These are phyloP conservation scores for Alethe diademata DNA, from an alignment of 2,113 vertebrate genomes.

Conservation along the genomic window DNA sequence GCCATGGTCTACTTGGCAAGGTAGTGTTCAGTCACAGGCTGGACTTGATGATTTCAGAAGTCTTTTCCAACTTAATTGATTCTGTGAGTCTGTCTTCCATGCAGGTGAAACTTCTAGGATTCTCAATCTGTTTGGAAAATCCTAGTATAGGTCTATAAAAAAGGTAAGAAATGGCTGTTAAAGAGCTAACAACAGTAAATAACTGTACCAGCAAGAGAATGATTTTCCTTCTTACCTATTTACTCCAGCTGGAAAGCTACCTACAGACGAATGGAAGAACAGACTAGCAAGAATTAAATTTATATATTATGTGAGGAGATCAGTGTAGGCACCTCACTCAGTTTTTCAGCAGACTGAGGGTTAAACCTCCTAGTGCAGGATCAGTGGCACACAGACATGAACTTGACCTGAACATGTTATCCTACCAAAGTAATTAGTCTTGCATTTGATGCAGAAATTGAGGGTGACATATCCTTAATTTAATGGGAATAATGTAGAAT, in stretches of 20 bases:
- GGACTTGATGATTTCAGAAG: not conserved
- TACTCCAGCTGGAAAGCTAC: not conserved
- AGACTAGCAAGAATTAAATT: not conserved
- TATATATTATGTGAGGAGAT: not conserved
- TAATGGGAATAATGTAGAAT: not conserved
- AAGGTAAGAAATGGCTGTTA: not conserved
- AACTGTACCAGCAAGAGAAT: not conserved
- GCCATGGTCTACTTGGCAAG: not conserved
- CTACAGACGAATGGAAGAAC: not conserved
- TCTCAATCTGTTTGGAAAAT: slow-evolving; percentile 1
- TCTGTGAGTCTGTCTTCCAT: not conserved
- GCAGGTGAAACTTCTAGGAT: not conserved
- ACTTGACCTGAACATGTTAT: not conserved
- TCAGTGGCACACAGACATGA: not conserved
- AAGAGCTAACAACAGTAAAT: not conserved
- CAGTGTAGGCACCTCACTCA: not conserved
- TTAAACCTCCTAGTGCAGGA: not conserved
- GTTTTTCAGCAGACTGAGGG: not conserved
- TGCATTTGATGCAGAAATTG: not conserved
- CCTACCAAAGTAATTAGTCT: not conserved
- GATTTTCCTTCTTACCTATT: not conserved
- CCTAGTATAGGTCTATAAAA: not conserved
- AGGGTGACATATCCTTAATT: not conserved
- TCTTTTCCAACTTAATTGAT: not conserved
- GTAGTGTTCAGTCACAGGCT: not conserved